Evolutionary conservation across 2,113 vertebrate genomes (phyloP), one percentile per base, ranked within the genome.

Genomic region (Chloropsis cyanopogon): DNA sequence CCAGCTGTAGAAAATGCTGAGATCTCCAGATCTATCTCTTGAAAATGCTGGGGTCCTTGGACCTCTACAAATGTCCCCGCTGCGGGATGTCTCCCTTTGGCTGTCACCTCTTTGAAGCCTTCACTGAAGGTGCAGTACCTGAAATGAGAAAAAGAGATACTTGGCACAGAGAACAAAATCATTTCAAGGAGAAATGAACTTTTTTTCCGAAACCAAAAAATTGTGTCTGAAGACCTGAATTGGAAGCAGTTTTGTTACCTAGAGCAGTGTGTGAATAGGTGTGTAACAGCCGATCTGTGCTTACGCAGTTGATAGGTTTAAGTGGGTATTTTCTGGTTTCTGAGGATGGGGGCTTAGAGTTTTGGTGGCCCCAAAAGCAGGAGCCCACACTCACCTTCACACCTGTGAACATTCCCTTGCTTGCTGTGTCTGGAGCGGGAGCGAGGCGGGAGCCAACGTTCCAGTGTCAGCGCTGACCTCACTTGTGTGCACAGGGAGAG

Each of bases 11-110:
- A 64, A 81, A 80, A 49, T 33, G 25, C 56, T 85, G 12, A 3
- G 31, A 41, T 69, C 82, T 88, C 50, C 70, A 59, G 79, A 47
- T 44, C 37, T 35, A 1, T 6, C 37, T 63, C 2, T 29, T 69
- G 94, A 65, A 76, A 72, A 50, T 28, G 14, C 44, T 87, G 20
- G 2, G 37, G 50, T 73, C 70, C 80, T 54, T 63, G 50, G 82
- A 44, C 52, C 60, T 42, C 60, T 80, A 8, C 47, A 18, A 31
- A 7, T 10, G 44, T 35, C 35, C 26, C 47, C 0, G 0, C 53
- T 4, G 0, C 0, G 1, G 68, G 47, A 26, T 37, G 22, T 37
- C 82, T 77, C 65, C 0, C 0, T 53, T 61, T 4, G 33, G 66
- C 63, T 77, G 53, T 42, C 44, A 69, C 39, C 41, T 64, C 71